Evolutionary conservation across 2,888 invertebrate species (phyloP).

Genomic region (Catocala sponsa): DNA sequence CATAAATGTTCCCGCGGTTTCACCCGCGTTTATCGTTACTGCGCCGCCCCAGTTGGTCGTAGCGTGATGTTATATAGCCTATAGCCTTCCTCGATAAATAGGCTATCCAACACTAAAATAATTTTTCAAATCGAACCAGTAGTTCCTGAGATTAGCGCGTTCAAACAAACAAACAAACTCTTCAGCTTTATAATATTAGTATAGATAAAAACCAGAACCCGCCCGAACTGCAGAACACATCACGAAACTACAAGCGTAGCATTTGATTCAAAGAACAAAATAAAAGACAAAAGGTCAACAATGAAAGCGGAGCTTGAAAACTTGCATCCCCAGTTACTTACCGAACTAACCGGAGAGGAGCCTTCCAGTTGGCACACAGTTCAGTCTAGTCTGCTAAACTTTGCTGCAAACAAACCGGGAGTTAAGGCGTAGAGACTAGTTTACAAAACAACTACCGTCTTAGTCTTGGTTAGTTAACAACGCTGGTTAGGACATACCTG

Average conservation of each 20-base stretch:
- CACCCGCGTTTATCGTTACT: no score
- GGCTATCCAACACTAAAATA: no score
- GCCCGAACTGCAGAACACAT: no score
- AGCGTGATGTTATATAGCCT: no score
- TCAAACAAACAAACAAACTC: no score
- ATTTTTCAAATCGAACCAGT: no score
- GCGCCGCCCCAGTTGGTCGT: no score
- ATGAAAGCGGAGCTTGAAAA: conserved; percentile 42
- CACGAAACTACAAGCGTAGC: conserved; percentile 35
- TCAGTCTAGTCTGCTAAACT: conserved; percentile 39
- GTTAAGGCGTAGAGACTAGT: conserved; percentile 33
- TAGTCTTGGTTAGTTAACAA: conserved; percentile 39
- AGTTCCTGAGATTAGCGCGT: no score
- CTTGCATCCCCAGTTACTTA: conserved; percentile 50
- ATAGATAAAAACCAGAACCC: no score
- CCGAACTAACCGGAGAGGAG: conserved; percentile 43
- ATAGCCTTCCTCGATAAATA: no score
- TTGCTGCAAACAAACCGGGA: conserved; percentile 47
- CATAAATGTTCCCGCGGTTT: no score
- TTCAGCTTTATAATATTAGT: no score
- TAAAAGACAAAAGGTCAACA: conserved; percentile 54
- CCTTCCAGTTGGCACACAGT: conserved; percentile 38
- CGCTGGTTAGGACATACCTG: conserved; percentile 14
- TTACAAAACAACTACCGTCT: conserved; percentile 39
- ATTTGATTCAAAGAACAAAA: conserved; percentile 51